Conservation (phyloP, 2,797 vertebrate species). For the Takifugu ocellatus region DNA sequence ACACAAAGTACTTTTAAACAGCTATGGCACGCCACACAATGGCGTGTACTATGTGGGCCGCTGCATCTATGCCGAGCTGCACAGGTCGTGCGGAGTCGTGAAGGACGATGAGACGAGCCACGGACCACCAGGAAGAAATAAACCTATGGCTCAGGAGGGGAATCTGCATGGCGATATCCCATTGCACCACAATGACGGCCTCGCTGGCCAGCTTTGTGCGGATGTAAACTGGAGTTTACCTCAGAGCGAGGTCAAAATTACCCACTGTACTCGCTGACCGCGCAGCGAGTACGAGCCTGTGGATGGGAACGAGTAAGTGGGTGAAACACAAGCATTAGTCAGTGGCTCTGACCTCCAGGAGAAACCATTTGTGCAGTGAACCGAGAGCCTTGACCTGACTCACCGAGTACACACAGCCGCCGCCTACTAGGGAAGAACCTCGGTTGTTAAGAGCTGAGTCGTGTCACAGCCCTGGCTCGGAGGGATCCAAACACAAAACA, state of each 20-base stretch:
- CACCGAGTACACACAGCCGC: conserved; percentile 47
- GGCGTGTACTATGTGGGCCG: too few species aligned
- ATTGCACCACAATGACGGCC: conserved; percentile 56
- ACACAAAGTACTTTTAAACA: too few species aligned
- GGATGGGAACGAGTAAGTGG: conserved; percentile 44
- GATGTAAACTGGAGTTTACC: conserved; percentile 47
- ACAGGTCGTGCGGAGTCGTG: too few species aligned
- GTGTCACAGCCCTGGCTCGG: too few species aligned
- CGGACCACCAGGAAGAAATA: conserved; percentile 35
- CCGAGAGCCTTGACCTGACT: conserved; percentile 43
- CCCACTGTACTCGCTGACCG: conserved; percentile 39
- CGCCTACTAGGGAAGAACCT: conserved; percentile 1
- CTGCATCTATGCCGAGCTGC: too few species aligned
- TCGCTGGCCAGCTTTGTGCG: conserved; percentile 46
- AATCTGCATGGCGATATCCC: conserved; percentile 36
- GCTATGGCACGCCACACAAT: too few species aligned
- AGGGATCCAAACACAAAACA: too few species aligned
- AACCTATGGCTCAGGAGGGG: conserved; percentile 36
- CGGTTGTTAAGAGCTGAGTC: too few species aligned
- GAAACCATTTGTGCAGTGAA: conserved; percentile 27
- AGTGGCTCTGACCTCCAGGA: conserved; percentile 29
- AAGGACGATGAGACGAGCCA: conserved; percentile 38
- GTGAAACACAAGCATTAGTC: conserved; percentile 45
- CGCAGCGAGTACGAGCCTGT: conserved; percentile 16
- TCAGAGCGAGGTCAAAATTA: conserved; percentile 48